Base-by-base conservation (phyloP, 2,797 vertebrate species). In the Otolemur crassicaudatus region DNA sequence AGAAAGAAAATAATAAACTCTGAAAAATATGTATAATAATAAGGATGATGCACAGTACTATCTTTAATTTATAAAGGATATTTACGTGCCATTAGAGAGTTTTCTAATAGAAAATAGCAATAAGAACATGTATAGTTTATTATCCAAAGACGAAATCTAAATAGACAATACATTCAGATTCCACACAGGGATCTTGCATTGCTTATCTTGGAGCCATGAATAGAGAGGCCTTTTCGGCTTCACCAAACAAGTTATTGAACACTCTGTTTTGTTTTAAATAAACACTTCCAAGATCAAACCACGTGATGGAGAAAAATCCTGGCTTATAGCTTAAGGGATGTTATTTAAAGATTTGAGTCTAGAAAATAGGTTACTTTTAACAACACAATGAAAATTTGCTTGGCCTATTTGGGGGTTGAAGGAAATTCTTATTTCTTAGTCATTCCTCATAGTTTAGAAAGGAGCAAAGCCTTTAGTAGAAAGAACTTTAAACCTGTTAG, bases 181-280 rank as follows among this genome's bases (percentile, higher is more conserved):
- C 9, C n/a, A 53, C 3, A 58, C 23, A 61, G 37, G 16, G 81
- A 87, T 79, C 29, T 87, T 63, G 13, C 9, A 75, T 49, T 72
- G 29, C 69, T 2, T 84, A 0, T 80, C 37, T 81, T 85, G 73
- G 13, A 82, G 4, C 40, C 16, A 43, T 65, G 4, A 91, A n/a
- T 49, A 77, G 17, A 77, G 17, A 86, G 27, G 12, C 14, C 9
- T 46, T 67, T 85, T 86, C 31, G 12, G 2, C 27, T 81, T 73
- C 31, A 86, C 90, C 67, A 86, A 86, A 93, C 46, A 95, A 23
- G 37, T 37, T 3, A 82, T 63, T 83, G 56, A 87, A 87, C 34
- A 58, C 3, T 58, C 40, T 67, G 60, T 34, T 80, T 94, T 95
- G 17, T 88, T 91, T 79, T 79, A 87, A 88, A 82, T 94, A 91